These are phyloP conservation scores for Gymnothorax javanicus DNA, from an alignment of 2,797 vertebrate species.

Conservation along the genomic window DNA sequence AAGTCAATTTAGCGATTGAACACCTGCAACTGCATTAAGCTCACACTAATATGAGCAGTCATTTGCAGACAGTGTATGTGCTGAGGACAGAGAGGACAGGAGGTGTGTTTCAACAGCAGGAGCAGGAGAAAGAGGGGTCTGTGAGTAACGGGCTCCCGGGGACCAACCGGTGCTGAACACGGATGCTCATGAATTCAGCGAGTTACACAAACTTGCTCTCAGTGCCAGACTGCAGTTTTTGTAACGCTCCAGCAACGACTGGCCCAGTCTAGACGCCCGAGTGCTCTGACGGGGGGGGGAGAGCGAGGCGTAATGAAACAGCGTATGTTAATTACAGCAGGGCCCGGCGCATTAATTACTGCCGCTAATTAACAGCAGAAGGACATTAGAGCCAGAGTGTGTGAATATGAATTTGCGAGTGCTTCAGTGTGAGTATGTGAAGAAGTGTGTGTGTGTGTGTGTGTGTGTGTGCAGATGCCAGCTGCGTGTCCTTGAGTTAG, in stretches of 20 bases:
- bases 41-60: neutral
- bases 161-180: constrained; percentile 70
- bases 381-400: constrained; percentile 62
- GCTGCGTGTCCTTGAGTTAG: constrained; percentile 66
- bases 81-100: neutral
- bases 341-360: constrained; percentile 71
- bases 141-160: constrained; percentile 44
- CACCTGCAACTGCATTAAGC: neutral
- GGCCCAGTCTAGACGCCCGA: neutral
- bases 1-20: neutral
- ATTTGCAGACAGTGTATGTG: neutral
- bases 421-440: no score
- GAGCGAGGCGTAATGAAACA: constrained; percentile 60
- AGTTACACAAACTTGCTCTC: constrained; percentile 69
- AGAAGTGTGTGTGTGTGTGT: no score
- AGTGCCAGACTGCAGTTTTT: constrained; percentile 56
- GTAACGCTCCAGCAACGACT: neutral
- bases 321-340: constrained; percentile 73
- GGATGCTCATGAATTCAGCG: constrained; percentile 76
- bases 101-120: neutral
- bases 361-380: constrained; percentile 70
- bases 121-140: neutral
- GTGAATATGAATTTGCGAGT: constrained; percentile 38
- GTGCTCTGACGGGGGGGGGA: neutral
- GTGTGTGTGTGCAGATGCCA: constrained; percentile 48